phyloP scores from a whole-genome alignment of 2,113 vertebrate species.

The Oryzias javanicus region DNA sequence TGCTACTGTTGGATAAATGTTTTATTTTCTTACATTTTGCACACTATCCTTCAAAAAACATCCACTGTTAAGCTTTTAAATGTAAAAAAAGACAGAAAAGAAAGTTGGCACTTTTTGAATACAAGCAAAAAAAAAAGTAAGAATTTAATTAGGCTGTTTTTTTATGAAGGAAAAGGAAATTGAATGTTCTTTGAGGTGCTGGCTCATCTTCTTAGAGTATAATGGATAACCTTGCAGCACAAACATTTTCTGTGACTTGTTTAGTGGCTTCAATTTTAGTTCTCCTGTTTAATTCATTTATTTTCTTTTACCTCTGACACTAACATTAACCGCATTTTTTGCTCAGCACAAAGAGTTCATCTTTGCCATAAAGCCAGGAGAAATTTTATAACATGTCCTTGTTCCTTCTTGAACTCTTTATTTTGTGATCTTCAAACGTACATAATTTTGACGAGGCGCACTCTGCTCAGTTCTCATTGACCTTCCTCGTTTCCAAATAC shows the following conservation, averaged over 20 bases:
- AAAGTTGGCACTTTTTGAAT: slow-evolving; percentile 16
- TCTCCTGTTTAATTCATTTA: background rate
- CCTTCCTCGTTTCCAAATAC: slow-evolving; percentile 18
- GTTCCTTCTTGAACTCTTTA: slow-evolving; percentile 5
- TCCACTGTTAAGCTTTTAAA: background rate
- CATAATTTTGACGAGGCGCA: slow-evolving; percentile 4
- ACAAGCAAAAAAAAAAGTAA: slow-evolving; percentile 23
- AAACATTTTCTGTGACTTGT: slow-evolving; percentile 19
- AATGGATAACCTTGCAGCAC: slow-evolving; percentile 49
- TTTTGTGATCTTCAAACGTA: slow-evolving; percentile 5
- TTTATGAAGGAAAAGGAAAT: slow-evolving; percentile 23
- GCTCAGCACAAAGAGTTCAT: slow-evolving; percentile 37
- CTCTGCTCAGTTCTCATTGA: slow-evolving; percentile 10
- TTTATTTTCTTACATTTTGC: background rate
- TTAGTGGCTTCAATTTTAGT: slow-evolving; percentile 18
- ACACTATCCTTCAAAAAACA: slow-evolving; percentile 2
- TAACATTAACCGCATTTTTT: slow-evolving; percentile 36
- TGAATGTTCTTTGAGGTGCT: slow-evolving; percentile 15
- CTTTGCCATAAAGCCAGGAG: slow-evolving; percentile 31
- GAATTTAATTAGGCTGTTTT: slow-evolving; percentile 20
- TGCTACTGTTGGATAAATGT: too few relatives aligned
- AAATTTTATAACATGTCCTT: slow-evolving; percentile 22
- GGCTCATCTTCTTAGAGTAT: slow-evolving; percentile 21
- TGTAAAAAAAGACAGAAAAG: slow-evolving; percentile 7
- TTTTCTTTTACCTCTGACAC: slow-evolving; percentile 25